These are phyloP conservation scores for Scaptodrosophila latifasciaeformis DNA, from an alignment of 2,888 invertebrate species.

Conservation along the genomic window DNA sequence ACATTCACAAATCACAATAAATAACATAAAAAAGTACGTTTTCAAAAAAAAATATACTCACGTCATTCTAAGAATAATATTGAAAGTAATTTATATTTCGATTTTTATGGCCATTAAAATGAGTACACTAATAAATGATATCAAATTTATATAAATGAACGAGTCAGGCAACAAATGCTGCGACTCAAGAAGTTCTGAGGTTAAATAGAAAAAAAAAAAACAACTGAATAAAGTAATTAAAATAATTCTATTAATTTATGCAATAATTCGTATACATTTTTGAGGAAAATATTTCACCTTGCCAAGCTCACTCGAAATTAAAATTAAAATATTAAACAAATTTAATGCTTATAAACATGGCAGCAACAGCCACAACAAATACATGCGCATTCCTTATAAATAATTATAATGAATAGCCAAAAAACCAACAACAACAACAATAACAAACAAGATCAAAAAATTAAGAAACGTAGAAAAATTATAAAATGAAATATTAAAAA, in stretches of 20 bases:
- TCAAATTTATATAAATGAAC: constrained; percentile 46
- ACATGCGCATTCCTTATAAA: background rate
- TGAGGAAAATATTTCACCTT: too few species aligned
- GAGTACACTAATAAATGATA: constrained; percentile 33
- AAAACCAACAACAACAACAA: background rate
- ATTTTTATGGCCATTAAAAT: too few species aligned
- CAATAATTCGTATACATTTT: background rate
- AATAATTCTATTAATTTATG: background rate
- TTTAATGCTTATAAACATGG: constrained; percentile 13
- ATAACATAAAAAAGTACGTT: too few species aligned
- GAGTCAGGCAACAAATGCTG: too few species aligned
- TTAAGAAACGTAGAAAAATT: constrained; percentile 30
- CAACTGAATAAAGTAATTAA: constrained; percentile 41
- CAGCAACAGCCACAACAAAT: too few species aligned
- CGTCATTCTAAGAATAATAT: too few species aligned
- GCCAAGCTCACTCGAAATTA: too few species aligned
- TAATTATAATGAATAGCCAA: constrained; percentile 2
- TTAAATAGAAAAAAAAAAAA: too few species aligned
- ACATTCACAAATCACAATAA: too few species aligned
- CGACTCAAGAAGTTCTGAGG: too few species aligned
- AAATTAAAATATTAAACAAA: constrained; percentile 19
- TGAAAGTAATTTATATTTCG: too few species aligned
- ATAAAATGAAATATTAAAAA: constrained; percentile 38
- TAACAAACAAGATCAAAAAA: constrained; percentile 17
- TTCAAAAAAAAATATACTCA: too few species aligned